Conservation (phyloP, 2,888 invertebrate genomes). For the Trichogramma dendrolimi region DNA sequence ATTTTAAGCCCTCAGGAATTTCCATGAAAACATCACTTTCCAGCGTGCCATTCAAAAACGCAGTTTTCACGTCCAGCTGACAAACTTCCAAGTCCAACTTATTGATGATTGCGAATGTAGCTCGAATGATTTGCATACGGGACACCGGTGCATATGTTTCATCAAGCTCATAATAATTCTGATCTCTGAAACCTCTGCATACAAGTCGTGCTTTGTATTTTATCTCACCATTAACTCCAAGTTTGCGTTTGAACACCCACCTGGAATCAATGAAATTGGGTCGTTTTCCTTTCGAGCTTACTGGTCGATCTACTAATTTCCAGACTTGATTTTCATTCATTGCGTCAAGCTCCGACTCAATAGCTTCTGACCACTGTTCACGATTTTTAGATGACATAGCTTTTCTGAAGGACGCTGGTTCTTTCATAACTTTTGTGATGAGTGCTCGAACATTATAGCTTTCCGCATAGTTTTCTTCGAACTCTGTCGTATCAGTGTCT, state of each 20-base stretch:
- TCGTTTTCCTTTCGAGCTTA: constrained; percentile 20
- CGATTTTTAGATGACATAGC: too few relatives aligned
- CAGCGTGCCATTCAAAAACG: too few relatives aligned
- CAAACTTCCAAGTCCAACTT: not conserved
- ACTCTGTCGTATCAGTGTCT: too few relatives aligned
- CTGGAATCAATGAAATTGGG: constrained; percentile 23
- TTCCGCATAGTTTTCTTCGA: too few relatives aligned
- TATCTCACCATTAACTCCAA: constrained; percentile 1
- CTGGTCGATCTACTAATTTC: constrained; percentile 16
- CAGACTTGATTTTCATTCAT: constrained; percentile 26
- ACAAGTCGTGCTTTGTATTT: constrained; percentile 23
- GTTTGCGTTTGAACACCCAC: constrained; percentile 26
- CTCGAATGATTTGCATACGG: not conserved
- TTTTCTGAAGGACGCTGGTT: too few relatives aligned
- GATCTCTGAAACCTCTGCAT: constrained; percentile 8
- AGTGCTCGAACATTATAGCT: too few relatives aligned
- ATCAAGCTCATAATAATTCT: not conserved
- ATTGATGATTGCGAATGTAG: not conserved
- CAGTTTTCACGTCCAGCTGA: too few relatives aligned
- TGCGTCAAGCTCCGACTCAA: constrained; percentile 20
- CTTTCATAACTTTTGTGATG: too few relatives aligned
- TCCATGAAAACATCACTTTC: too few relatives aligned
- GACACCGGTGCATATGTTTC: too few relatives aligned
- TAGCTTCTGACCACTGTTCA: constrained; percentile 11
- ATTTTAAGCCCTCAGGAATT: too few relatives aligned